A percentile compares a stretch with the other conserved stretches of the same genome.
phyloP scores from a whole-genome alignment of 2,113 vertebrate genomes.

The Indicator maculatus region DNA sequence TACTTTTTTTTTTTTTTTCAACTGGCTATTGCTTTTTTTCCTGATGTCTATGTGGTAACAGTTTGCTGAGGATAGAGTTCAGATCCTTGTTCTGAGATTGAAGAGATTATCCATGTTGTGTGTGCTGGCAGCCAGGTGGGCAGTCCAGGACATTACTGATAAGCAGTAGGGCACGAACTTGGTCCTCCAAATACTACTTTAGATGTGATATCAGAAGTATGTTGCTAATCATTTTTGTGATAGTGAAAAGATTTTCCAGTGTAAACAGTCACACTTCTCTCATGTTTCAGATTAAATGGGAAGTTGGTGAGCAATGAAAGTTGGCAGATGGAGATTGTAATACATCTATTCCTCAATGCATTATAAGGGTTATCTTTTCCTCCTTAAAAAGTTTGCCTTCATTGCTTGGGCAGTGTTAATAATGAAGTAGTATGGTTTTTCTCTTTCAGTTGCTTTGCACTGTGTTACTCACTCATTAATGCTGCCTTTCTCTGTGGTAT shows the following conservation, averaged over 20 bases:
- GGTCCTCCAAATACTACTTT: background rate
- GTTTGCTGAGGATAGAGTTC: background rate
- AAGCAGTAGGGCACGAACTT: background rate
- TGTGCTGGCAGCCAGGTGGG: background rate
- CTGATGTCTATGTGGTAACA: background rate
- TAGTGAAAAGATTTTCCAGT: background rate
- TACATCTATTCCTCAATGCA: background rate
- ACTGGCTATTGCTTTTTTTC: background rate
- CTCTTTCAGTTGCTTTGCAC: background rate
- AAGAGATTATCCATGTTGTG: background rate
- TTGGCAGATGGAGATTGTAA: background rate
- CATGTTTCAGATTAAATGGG: background rate
- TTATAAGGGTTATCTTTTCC: background rate
- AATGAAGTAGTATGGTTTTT: background rate
- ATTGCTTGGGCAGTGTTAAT: background rate
- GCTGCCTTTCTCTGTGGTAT: slow-evolving; percentile 17
- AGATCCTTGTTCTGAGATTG: background rate
- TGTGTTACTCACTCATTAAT: background rate
- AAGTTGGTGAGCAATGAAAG: background rate
- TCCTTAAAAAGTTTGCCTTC: background rate
- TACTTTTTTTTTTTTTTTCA: background rate
- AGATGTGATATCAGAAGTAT: background rate
- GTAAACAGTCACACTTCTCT: background rate
- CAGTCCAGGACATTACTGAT: background rate
- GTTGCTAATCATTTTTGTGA: background rate